Conservation (phyloP, 2,888 invertebrate species). For the Trimorus sp. region DNA sequence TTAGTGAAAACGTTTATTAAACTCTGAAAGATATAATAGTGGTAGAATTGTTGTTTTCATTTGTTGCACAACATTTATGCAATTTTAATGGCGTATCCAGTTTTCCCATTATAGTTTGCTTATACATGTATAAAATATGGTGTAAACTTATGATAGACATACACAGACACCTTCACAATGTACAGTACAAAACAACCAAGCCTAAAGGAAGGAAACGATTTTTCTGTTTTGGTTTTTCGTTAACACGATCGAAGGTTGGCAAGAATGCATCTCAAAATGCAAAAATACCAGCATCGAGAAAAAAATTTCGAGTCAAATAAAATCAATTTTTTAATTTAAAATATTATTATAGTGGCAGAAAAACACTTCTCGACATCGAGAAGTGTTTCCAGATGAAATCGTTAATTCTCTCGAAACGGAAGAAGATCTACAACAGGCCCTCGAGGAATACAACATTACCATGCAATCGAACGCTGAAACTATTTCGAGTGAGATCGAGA, state of each 20-base stretch:
- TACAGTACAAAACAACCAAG: constrained; percentile 22
- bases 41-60: constrained; percentile 73
- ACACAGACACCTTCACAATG: constrained; percentile 22
- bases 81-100: too few species aligned
- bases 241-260: constrained; percentile 27
- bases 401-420: too few species aligned
- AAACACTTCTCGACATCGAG: too few species aligned
- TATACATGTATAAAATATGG: constrained; percentile 29
- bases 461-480: too few species aligned
- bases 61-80: constrained; percentile 44
- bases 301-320: too few species aligned
- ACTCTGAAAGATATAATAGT: constrained; percentile 80
- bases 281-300: too few species aligned
- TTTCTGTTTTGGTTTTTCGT: constrained; percentile 1
- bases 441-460: too few species aligned
- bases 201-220: constrained; percentile 9
- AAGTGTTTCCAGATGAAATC: too few species aligned
- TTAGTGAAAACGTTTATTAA: constrained; percentile 80
- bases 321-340: too few species aligned
- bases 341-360: too few species aligned
- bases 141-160: constrained; percentile 18
- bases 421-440: too few species aligned
- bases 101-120: constrained; percentile 7
- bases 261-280: not conserved
- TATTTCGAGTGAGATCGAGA: too few species aligned